Conservation (phyloP, 2,888 invertebrate genomes). For the Busseola fusca region DNA sequence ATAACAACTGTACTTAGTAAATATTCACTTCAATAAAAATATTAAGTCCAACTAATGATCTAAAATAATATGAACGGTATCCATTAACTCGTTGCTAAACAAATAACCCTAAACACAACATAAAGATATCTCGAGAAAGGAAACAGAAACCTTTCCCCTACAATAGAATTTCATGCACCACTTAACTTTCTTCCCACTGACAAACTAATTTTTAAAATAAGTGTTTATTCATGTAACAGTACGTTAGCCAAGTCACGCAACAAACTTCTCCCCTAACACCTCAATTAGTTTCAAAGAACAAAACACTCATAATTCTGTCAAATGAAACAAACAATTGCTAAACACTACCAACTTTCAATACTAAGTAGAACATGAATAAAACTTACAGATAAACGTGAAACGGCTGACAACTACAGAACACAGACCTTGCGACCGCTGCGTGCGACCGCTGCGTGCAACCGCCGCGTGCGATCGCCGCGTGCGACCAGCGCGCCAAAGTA, state of each 20-base stretch:
- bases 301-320: neutral
- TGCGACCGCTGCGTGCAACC: neutral
- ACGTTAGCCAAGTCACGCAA: neutral
- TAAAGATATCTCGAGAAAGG: too few relatives aligned
- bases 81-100: too few relatives aligned
- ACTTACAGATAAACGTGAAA: conserved; percentile 38
- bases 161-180: too few relatives aligned
- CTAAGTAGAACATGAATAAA: neutral
- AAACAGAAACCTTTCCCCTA: too few relatives aligned
- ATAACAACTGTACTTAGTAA: too few relatives aligned
- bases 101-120: too few relatives aligned
- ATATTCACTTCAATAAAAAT: too few relatives aligned
- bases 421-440: neutral
- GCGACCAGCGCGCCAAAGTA: neutral
- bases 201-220: neutral
- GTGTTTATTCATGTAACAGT: neutral
- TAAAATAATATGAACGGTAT: too few relatives aligned
- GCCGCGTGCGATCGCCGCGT: neutral
- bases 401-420: conserved; percentile 3
- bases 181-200: neutral
- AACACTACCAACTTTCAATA: neutral
- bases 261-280: neutral
- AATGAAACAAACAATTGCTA: neutral
- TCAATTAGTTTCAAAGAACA: neutral
- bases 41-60: too few relatives aligned